Conservation (phyloP, 2,888 invertebrate genomes). For the Agrochola litura region DNA sequence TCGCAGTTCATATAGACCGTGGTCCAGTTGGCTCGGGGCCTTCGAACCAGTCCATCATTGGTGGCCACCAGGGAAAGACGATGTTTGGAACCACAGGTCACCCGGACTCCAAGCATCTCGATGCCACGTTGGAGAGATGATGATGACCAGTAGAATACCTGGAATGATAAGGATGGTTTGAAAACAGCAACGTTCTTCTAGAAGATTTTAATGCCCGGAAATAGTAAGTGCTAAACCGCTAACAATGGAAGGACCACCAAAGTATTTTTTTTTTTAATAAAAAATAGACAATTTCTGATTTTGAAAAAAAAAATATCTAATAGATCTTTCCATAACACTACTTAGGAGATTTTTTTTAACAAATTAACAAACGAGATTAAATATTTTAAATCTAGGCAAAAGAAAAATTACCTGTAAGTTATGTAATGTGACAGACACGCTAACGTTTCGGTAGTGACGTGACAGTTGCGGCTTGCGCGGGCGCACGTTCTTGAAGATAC, state of each 20-base stretch:
- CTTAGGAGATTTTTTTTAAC: too few species aligned
- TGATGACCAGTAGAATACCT: constrained; percentile 99
- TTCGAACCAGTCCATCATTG: constrained; percentile 95
- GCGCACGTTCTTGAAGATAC: constrained; percentile 95
- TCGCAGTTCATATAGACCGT: constrained; percentile 98
- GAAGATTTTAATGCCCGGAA: background rate
- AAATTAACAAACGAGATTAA: too few species aligned
- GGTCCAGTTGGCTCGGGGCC: constrained; percentile 97
- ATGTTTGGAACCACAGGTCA: constrained; percentile 95
- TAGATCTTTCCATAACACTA: too few species aligned
- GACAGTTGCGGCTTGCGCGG: constrained; percentile 97
- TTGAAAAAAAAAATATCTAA: too few species aligned
- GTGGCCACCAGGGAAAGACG: constrained; percentile 93
- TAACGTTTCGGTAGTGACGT: constrained; percentile 96
- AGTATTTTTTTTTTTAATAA: too few species aligned
- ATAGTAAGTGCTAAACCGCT: background rate
- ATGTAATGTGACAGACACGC: constrained; percentile 96
- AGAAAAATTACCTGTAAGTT: constrained; percentile 93
- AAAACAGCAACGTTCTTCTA: background rate
- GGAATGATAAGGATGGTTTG: background rate
- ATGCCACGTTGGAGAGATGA: constrained; percentile 98
- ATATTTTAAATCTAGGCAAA: background rate
- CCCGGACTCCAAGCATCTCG: constrained; percentile 95
- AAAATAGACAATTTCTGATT: too few species aligned
- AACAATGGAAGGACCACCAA: too few species aligned